Evolutionary conservation across 2,113 vertebrate genomes (phyloP).

Genomic region (pig (Sus scrofa)): T2T-Sscrofa CM000812.6:2896001-2896500

Average conservation of each 20-base stretch:
- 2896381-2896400: not conserved
- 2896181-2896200: accelerated
- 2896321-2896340: not conserved
- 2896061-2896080: not conserved
- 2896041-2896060: not conserved
- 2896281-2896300: accelerated
- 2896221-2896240: not conserved
- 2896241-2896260: not conserved
- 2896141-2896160: not conserved
- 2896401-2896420: too few species aligned
- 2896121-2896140: not conserved
- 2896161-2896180: not conserved
- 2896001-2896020: not conserved
- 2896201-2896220: accelerated
- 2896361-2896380: not conserved
- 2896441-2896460: not conserved
- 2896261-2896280: not conserved
- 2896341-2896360: not conserved
- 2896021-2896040: not conserved
- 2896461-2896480: not conserved
- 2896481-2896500: not conserved
- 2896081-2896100: too few species aligned
- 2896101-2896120: not conserved
- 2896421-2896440: not conserved
- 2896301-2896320: accelerated